Evolutionary conservation across 2,888 invertebrate species (phyloP).

Genomic region (Drosophila birchii): DNA sequence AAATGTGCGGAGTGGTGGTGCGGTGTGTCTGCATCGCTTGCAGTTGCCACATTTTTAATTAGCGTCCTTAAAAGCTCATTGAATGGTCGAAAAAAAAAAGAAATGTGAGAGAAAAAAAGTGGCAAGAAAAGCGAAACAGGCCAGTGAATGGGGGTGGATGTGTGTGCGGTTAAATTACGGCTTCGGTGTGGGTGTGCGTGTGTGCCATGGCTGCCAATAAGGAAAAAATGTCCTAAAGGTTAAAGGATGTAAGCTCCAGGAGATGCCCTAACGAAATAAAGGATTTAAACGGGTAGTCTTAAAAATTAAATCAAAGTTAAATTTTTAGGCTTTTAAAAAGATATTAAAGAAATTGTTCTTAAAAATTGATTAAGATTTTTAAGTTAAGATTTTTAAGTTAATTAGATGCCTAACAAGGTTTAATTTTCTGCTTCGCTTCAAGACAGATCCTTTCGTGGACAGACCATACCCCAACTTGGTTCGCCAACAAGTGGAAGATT

Average conservation of each 20-base stretch:
- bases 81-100: constrained; percentile 53
- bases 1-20: constrained; percentile 11
- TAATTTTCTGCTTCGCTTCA: no score
- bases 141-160: background rate
- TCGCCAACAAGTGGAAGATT: constrained; percentile 43
- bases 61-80: constrained; percentile 79
- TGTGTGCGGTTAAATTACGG: constrained; percentile 27
- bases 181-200: constrained; percentile 9
- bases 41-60: constrained; percentile 79
- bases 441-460: no score
- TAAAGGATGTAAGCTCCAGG: background rate
- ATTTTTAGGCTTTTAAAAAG: background rate
- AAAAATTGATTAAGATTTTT: background rate
- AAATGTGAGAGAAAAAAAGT: constrained; percentile 1
- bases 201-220: constrained; percentile 21
- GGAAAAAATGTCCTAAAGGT: constrained; percentile 14
- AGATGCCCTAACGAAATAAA: background rate
- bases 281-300: background rate
- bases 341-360: background rate
- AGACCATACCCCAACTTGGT: background rate
- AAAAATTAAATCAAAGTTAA: background rate
- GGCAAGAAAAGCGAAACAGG: constrained; percentile 21
- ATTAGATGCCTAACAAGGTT: no score
- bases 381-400: no score
- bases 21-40: constrained; percentile 40